Base-by-base conservation (phyloP, 2,113 vertebrate species). In the Channa argus region DNA sequence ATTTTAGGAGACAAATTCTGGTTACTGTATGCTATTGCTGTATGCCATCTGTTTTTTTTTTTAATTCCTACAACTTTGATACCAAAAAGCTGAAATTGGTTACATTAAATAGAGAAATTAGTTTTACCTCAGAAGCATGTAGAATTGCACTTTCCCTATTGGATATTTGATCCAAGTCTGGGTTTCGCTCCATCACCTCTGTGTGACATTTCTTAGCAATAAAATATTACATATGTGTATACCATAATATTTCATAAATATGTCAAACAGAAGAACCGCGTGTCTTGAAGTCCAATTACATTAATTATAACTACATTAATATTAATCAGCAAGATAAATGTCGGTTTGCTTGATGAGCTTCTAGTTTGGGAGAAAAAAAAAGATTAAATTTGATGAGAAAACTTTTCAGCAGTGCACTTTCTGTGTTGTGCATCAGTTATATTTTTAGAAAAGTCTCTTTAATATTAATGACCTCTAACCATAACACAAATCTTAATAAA, bases 161-260 rank as follows among this genome's bases (percentile, higher is more conserved):
- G 13, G 8, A 58, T 82, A 61, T 71, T 71, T 80, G 63, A 38
- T 73, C 44, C 51, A 45, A 15, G 67, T 63, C 46, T 34, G 44
- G 65, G 36, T 76, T 44, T 37, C 55, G 44, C 63, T 68, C 43
- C 61, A 74, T 85, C 73, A 80, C 74, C 45, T 61, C 53, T 66
- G 65, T 77, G 13, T 74, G 47, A 47, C 55, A 76, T 65, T 65
- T 77, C 53, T 43, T 8, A 10, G 43, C 63, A 14, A n/a, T 53
- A 9, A 38, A 36, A 71, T 45, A 74, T 41, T 24, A 14, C 38
- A 71, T 44, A 34, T 47, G 52, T 66, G 15, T 13, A 47, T 44
- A 24, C 24, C 24, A 24, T 24, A 24, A 24, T 24, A 24, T 24
- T 24, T 24, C 8, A n/a, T 37, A 37, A 2, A 54, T 50, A 4